Base-by-base conservation (phyloP, 2,113 vertebrate genomes). In the Labrus mixtus region DNA sequence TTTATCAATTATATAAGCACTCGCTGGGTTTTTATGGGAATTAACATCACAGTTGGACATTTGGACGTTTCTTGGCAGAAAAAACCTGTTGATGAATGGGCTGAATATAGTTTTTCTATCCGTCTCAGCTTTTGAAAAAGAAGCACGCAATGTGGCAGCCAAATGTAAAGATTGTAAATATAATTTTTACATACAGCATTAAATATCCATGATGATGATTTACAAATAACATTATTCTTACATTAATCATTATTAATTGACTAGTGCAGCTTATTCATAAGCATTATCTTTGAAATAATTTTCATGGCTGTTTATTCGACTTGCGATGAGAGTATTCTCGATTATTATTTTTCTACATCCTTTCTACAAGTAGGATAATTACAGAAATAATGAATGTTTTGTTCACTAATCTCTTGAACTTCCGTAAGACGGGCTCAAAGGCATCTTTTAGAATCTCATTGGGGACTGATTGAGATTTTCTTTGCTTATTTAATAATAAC, bases 21-120 rank as follows among this genome's bases (percentile, higher is more conserved):
- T 53, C 36, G 56, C 64, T 67, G 71, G 23, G 68, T 55, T 85
- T 51, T 86, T 55, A 72, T 79, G 74, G 63, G 63, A 83, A 82
- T 83, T 73, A 78, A 83, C 63, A 68, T 84, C 84, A 81, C 77
- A 86, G 80, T 70, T 84, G 83, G 82, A 88, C 73, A 58, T 48
- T 69, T 71, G 65, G 69, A 85, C n/a, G 0, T 79, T 63, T 75
- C 68, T 79, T 78, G 70, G 76, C 76, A 69, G 45, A 68, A 85
- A 70, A 61, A 73, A 89, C 84, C 73, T 74, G 77, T 82, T 71
- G 83, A 71, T 79, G 53, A 70, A 68, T 77, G 58, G 56, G 33
- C 43, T 64, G 22, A 53, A 16, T 45, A 20, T 39, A 41, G 66
- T 57, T 15, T 60, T 51, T 65, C 33, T 50, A 41, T 62, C 22